Percentiles rank a stretch among this genome's conserved stretches.
phyloP scores from a whole-genome alignment of 2,113 vertebrate genomes.

The Vireo altiloquus region DNA sequence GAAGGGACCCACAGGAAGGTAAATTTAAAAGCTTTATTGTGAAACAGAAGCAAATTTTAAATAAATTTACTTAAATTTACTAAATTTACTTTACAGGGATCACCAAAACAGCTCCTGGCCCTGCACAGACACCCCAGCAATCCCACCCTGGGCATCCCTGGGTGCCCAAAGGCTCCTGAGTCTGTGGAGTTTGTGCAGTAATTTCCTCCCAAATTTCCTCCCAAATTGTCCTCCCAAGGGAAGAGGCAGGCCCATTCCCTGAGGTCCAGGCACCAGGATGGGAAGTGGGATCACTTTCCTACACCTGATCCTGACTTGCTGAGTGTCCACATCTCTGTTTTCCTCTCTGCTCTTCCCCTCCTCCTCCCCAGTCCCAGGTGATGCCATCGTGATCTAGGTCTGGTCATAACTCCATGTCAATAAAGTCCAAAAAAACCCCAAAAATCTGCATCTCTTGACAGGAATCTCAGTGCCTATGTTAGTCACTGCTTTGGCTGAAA shows the following conservation, averaged over 20 bases:
- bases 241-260: background rate
- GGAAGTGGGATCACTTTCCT: background rate
- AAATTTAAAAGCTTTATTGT: too few relatives aligned
- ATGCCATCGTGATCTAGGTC: background rate
- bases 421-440: background rate
- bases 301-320: background rate
- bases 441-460: background rate
- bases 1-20: background rate
- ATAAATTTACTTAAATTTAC: too few relatives aligned
- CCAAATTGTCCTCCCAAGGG: background rate
- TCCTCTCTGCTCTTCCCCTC: background rate
- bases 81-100: too few relatives aligned
- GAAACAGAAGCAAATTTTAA: too few relatives aligned
- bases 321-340: background rate
- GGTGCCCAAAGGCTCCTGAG: accelerated
- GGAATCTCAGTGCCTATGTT: background rate
- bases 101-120: background rate
- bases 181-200: background rate
- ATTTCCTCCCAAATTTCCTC: background rate
- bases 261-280: background rate
- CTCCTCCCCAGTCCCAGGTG: background rate
- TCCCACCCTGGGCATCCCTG: background rate
- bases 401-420: background rate
- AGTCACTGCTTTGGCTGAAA: background rate
- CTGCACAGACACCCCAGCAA: background rate